Evolutionary conservation across 2,888 invertebrate genomes (phyloP).

Genomic region (Galerucella pusilla): DNA sequence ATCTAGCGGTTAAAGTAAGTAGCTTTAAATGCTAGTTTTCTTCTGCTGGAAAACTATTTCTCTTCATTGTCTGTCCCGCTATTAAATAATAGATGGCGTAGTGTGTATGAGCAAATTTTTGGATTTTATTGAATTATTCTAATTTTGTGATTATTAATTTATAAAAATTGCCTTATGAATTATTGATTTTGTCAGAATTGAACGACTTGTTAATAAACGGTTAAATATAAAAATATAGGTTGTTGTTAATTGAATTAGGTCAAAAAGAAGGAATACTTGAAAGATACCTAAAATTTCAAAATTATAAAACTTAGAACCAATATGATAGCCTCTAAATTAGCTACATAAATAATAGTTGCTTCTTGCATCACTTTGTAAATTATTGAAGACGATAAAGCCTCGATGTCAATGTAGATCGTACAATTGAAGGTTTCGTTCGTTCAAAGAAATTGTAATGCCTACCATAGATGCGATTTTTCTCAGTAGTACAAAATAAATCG

Average conservation of each 20-base stretch:
- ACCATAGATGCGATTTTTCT: not conserved
- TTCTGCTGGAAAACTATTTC: not conserved
- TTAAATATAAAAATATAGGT: too few relatives aligned
- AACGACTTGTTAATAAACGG: too few relatives aligned
- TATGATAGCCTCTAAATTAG: not conserved
- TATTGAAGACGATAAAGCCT: not conserved
- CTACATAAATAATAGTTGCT: not conserved
- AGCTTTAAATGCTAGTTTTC: not conserved
- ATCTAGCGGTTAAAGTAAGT: not conserved
- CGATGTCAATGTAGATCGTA: conserved; percentile 1
- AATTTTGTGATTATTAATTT: too few relatives aligned
- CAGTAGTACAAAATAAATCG: not conserved
- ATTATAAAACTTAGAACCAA: too few relatives aligned
- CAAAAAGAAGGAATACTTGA: too few relatives aligned
- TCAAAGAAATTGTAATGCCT: not conserved
- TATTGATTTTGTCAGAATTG: too few relatives aligned
- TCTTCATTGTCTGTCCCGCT: not conserved
- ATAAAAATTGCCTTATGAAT: too few relatives aligned
- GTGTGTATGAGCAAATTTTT: not conserved
- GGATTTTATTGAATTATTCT: too few relatives aligned
- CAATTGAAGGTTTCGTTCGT: conserved; percentile 11
- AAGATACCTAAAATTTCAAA: too few relatives aligned
- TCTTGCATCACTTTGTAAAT: not conserved
- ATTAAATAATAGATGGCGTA: not conserved
- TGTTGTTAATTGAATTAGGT: too few relatives aligned